Evolutionary conservation across 2,888 invertebrate genomes (phyloP).

Genomic region (Colostygia pectinataria): DNA sequence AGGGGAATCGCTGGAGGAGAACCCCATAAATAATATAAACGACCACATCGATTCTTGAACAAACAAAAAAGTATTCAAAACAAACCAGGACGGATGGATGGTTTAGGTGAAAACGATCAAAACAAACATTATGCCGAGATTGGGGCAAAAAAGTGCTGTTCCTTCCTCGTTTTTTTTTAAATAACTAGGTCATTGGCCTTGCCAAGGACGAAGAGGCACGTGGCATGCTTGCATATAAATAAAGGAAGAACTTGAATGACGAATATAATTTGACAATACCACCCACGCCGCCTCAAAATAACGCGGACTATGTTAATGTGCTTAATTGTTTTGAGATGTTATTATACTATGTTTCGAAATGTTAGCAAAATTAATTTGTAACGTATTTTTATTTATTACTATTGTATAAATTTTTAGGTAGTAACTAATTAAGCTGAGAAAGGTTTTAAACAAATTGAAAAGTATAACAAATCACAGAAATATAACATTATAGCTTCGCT

Average conservation of each 20-base stretch:
- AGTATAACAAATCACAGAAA: no score
- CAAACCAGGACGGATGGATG: slow-evolving; percentile 53
- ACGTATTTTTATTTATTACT: no score
- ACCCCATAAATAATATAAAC: slow-evolving; percentile 58
- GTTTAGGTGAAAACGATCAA: slow-evolving; percentile 76
- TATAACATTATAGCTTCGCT: no score
- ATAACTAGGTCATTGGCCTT: slow-evolving; percentile 67
- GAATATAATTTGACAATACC: slow-evolving; percentile 45
- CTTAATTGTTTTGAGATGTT: no score
- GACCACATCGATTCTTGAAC: slow-evolving; percentile 51
- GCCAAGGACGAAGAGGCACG: slow-evolving; percentile 76
- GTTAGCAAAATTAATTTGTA: no score
- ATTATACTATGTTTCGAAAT: no score
- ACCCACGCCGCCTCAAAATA: slow-evolving; percentile 1
- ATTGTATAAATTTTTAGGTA: no score
- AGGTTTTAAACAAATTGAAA: no score
- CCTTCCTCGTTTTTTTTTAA: slow-evolving; percentile 56
- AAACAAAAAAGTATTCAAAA: slow-evolving; percentile 54
- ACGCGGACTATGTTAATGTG: neutral
- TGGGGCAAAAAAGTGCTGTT: slow-evolving; percentile 64
- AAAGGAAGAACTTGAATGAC: slow-evolving; percentile 52
- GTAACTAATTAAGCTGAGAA: no score
- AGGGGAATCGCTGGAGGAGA: slow-evolving; percentile 35
- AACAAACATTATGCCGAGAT: slow-evolving; percentile 72
- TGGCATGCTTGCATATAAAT: slow-evolving; percentile 54